Evolutionary conservation across 1,140 invertebrate species (phyloP).

Genomic region (roundworm (Caenorhabditis elegans)): DNA sequence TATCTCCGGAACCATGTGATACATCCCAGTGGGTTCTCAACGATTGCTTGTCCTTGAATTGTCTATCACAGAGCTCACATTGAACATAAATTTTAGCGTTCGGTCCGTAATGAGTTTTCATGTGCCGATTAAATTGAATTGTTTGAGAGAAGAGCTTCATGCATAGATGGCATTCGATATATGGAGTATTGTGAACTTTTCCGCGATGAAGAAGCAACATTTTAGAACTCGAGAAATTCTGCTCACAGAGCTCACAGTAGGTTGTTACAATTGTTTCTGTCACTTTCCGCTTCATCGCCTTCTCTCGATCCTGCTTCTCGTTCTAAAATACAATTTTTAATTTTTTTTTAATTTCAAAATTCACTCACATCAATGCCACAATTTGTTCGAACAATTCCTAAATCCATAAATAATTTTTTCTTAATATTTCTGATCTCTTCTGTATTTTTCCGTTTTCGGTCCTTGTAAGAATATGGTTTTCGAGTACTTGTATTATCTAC

Average conservation of each 20-base stretch:
- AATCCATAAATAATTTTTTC: constrained; percentile 22
- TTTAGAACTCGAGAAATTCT: constrained; percentile 2
- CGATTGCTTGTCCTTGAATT: constrained; percentile 4
- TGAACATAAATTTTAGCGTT: background rate
- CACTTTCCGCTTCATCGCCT: background rate
- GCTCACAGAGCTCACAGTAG: background rate
- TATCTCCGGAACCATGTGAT: background rate
- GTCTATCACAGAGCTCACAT: background rate
- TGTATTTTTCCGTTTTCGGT: background rate
- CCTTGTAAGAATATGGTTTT: constrained; percentile 19
- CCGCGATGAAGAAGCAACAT: constrained; percentile 1
- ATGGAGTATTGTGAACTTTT: background rate
- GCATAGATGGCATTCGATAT: background rate
- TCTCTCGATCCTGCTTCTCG: background rate
- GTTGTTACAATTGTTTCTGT: constrained; percentile 11
- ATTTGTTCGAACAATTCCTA: background rate
- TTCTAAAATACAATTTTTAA: background rate
- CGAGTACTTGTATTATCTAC: no score
- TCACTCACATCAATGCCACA: constrained; percentile 3
- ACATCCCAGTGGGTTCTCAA: constrained; percentile 5
- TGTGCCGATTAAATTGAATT: constrained; percentile 22
- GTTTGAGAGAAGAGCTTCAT: constrained; percentile 10
- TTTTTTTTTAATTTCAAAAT: no score
- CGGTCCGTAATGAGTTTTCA: constrained; percentile 8
- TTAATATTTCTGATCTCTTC: background rate